A percentile compares a stretch with the other conserved stretches of the same genome.
Conservation (phyloP, 2,888 invertebrate species). For the Andrena bucephala region DNA sequence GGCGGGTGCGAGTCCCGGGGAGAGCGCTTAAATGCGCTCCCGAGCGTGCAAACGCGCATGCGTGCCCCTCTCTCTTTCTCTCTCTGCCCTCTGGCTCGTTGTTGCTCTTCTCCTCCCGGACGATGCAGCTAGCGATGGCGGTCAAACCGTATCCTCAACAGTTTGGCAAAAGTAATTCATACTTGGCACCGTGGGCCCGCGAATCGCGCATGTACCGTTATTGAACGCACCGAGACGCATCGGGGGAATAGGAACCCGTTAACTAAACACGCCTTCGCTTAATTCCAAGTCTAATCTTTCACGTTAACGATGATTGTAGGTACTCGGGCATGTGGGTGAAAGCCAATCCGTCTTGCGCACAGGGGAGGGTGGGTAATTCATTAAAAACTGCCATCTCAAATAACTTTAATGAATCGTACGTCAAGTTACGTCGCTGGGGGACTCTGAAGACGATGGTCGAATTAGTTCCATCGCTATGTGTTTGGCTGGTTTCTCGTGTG, state of each 20-base stretch:
- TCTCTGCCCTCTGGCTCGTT: not conserved
- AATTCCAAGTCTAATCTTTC: too few relatives aligned
- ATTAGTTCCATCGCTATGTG: conserved; percentile 27
- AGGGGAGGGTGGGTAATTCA: too few relatives aligned
- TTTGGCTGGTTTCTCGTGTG: conserved; percentile 48
- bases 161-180: conserved; percentile 14
- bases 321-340: too few relatives aligned
- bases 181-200: not conserved
- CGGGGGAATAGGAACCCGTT: not conserved
- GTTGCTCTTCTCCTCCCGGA: not conserved
- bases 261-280: too few relatives aligned
- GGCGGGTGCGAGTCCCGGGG: conserved; percentile 60
- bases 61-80: conserved; percentile 47
- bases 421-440: conserved; percentile 6
- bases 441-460: conserved; percentile 9
- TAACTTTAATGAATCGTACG: not conserved
- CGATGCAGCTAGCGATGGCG: conserved; percentile 30
- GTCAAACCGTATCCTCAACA: conserved; percentile 27
- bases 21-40: conserved; percentile 65
- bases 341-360: too few relatives aligned
- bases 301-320: too few relatives aligned
- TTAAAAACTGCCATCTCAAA: too few relatives aligned
- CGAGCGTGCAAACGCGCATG: conserved; percentile 70
- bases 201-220: not conserved
- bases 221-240: not conserved